phyloP scores from a whole-genome alignment of 2,888 invertebrate species.

The Diaphora mendica region DNA sequence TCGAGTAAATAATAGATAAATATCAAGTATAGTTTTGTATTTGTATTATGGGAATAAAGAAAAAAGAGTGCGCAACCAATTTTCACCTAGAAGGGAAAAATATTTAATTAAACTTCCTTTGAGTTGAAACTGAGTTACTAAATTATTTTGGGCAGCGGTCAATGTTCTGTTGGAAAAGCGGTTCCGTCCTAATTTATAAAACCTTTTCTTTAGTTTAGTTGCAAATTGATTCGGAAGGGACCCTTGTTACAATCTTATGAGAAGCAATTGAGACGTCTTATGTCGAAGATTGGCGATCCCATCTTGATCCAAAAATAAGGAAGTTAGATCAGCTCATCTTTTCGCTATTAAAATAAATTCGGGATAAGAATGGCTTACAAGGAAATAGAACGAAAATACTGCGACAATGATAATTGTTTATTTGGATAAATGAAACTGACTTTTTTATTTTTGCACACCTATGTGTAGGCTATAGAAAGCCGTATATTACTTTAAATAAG shows the following conservation, averaged over 20 bases:
- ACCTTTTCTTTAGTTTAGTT: constrained; percentile 19
- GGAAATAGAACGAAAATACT: not conserved
- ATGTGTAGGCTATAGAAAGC: no score
- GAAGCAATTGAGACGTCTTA: constrained; percentile 22
- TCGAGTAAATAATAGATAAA: no score
- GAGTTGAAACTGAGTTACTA: not conserved
- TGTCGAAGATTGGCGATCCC: constrained; percentile 11
- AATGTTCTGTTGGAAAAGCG: not conserved
- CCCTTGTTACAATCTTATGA: constrained; percentile 23
- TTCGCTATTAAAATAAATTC: constrained; percentile 12
- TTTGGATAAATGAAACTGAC: not conserved
- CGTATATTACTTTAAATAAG: not conserved
- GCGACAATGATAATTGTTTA: not conserved
- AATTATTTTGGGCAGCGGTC: constrained; percentile 3
- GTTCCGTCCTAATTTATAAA: constrained; percentile 20
- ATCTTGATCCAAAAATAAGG: constrained; percentile 11
- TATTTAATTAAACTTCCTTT: not conserved
- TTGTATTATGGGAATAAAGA: not conserved
- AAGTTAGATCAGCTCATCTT: constrained; percentile 11
- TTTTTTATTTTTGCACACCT: no score
- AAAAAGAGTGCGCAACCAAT: not conserved
- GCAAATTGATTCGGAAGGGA: constrained; percentile 24
- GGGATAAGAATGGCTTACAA: not conserved
- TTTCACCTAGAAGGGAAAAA: not conserved
- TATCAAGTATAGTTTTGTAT: not conserved